Base-by-base conservation (phyloP, 92 coral and sea anemone species). In the Porites cylindrica region DNA sequence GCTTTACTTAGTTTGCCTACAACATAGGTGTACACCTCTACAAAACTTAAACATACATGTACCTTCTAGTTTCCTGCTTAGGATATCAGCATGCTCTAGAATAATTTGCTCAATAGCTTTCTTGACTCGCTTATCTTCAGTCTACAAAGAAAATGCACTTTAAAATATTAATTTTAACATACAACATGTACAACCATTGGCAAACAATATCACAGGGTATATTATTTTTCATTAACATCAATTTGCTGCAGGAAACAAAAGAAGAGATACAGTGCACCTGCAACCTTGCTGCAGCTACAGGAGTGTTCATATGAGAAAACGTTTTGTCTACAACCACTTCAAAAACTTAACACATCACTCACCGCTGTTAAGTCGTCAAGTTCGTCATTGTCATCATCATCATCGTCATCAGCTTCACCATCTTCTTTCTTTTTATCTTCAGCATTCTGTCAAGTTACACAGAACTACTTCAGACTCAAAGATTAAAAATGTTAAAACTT, bases 281-380 rank as follows among this genome's bases (percentile, higher is more conserved):
- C 47, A 38, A 38, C 47, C 47, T 38, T 38, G 47, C 47, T 38
- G 47, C 47, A 38, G 47, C 47, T 38, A 38, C 47, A 38, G 29
- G 29, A 26, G 47, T 38, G 47, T 38, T 38, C 47, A 4, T 38
- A 38, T 38, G 47, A 38, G 47, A 38, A 38, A 0, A 38, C 4
- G 47, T 38, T 38, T 38, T 38, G 47, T 38, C 47, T 38, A 38
- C 5, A 38, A 38, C 5, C 47, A 38, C 47, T 38, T 38, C 47
- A 38, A 38, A 56, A 10, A 10, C 16, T 12, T 56, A 0, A 56
- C n/a, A 23, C 47, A 9, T 56, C 10, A 85, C 94, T 83, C 84
- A 94, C 99, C 70, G 92, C 66, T 8, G 98, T 94, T 38, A 88
- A 96, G 9, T 94, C 96, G 76, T 96, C 99, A 23, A 96, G 92